These are phyloP conservation scores for Entomobrya proxima DNA, from an alignment of 2,888 invertebrate genomes.

Conservation along the genomic window DNA sequence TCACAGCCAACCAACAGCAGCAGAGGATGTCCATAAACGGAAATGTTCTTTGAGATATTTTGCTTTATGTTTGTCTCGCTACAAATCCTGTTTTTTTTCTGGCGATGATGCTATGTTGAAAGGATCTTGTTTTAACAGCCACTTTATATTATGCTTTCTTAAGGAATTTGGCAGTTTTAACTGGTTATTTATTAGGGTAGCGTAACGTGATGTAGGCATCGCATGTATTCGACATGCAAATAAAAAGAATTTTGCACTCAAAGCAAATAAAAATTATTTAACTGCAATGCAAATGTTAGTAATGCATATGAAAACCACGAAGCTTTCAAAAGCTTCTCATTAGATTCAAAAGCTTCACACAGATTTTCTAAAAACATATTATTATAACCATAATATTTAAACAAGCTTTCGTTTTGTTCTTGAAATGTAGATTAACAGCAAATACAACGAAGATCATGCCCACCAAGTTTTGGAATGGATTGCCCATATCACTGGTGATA, in stretches of 20 bases:
- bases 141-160: not conserved
- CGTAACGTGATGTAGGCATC: no score
- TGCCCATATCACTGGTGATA: slow-evolving; percentile 88
- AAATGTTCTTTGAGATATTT: not conserved
- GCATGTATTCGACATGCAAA: no score
- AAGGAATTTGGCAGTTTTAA: not conserved
- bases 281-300: no score
- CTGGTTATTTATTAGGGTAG: not conserved
- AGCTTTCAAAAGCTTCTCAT: no score
- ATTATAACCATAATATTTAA: no score
- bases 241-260: no score
- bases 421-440: slow-evolving; percentile 90
- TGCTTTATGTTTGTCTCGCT: not conserved
- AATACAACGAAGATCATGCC: slow-evolving; percentile 96
- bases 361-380: no score
- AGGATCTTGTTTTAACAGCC: not conserved
- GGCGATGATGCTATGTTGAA: not conserved
- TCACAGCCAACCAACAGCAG: no score
- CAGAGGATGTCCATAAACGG: slow-evolving; percentile 7
- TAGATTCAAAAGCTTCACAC: no score
- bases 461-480: slow-evolving; percentile 96
- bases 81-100: not conserved
- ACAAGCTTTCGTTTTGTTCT: not conserved
- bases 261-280: no score
- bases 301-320: no score